Evolutionary conservation across 1,140 invertebrate species (phyloP), one percentile per base, ranked within the genome.

Genomic region (Halotydeus destructor): DNA sequence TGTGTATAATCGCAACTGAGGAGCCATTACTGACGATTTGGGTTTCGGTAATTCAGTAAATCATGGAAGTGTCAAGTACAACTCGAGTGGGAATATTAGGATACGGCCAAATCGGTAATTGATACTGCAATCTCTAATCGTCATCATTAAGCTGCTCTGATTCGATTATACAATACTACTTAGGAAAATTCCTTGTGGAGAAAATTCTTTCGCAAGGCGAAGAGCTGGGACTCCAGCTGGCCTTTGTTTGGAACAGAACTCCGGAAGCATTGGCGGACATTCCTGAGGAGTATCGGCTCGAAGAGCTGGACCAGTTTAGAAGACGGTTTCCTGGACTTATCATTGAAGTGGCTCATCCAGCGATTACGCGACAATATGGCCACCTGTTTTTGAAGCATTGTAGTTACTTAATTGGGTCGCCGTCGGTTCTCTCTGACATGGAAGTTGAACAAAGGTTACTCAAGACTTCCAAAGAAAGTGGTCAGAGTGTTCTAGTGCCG

Each of bases 321-420:
- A 38, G 44, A 22, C 61, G 56, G 39, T 50, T 57, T 12, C 59
- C 67, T 24, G 69, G 73, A 48, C 47, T 73, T 9, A 64, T 72
- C 42, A 63, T 72, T 12, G 70, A 72, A 56, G 70, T 72, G 1
- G 65, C 68, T 23, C 69, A 72, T 57, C 70, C 70, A 9, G 49
- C 52, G 34, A 62, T 71, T n/a, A 59, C 65, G 4, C 46, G 58
- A 39, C 39, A 63, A 44, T 66, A 60, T 54, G 68, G 65, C 11
- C 47, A 53, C 11, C n/a, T 47, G 5, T 66, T 71, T 50, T 49
- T 70, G 9, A 24, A 56, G 19, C 38, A 59, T 45, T 47, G 45
- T 18, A 44, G 49, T 38, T 49, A 48, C 32, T 33, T 61, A 53
- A 61, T 71, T 46, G 69, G 70, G 4, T 70, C 67, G 3, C 67